These are phyloP conservation scores for Pseudopleuronectes americanus DNA, from an alignment of 2,797 vertebrate genomes.

Conservation along the genomic window DNA sequence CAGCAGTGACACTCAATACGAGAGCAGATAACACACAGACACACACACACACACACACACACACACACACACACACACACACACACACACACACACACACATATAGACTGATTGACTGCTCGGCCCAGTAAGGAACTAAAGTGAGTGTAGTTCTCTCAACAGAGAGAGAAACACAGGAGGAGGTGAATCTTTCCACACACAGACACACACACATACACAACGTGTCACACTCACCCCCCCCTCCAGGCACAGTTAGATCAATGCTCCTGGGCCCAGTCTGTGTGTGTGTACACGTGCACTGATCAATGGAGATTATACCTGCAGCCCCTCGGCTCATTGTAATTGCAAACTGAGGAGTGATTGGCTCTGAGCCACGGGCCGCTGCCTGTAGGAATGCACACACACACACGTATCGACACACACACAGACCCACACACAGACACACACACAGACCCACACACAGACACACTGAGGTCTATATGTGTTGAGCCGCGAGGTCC, in stretches of 20 bases:
- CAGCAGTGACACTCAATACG: too few relatives aligned
- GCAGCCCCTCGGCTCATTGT: constrained; percentile 4
- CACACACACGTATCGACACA: constrained; percentile 11
- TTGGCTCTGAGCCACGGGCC: constrained; percentile 9
- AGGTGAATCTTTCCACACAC: not conserved
- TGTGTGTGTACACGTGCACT: not conserved
- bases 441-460: too few relatives aligned
- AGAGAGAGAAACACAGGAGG: too few relatives aligned
- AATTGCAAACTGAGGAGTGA: constrained; percentile 4
- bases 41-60: too few relatives aligned
- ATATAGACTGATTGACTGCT: too few relatives aligned
- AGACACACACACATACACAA: not conserved
- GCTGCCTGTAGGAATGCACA: constrained; percentile 1
- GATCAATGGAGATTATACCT: constrained; percentile 8
- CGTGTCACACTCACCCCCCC: not conserved
- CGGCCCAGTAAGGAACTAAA: too few relatives aligned
- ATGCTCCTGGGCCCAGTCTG: not conserved
- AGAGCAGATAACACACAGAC: too few relatives aligned
- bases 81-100: too few relatives aligned
- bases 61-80: too few relatives aligned
- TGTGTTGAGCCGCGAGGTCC: too few relatives aligned
- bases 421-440: not conserved
- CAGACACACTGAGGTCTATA: not conserved
- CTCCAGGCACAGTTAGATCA: not conserved
- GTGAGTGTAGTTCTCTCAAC: too few relatives aligned